Evolutionary conservation across 2,797 vertebrate genomes (phyloP).

Genomic region (Periophthalmus magnuspinnatus): DNA sequence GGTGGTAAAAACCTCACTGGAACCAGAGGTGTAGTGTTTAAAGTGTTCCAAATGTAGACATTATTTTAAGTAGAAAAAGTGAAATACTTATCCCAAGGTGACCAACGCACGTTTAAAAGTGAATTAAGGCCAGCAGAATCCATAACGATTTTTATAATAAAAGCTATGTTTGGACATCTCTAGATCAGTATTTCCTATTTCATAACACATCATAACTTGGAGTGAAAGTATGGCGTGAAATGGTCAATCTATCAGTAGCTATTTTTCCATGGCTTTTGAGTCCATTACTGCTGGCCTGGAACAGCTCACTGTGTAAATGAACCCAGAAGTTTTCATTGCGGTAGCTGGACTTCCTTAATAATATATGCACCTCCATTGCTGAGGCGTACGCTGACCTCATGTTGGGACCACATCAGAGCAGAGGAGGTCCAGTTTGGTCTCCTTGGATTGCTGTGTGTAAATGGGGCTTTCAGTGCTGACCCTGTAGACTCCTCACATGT

Average conservation of each 20-base stretch:
- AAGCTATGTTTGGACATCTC: no score
- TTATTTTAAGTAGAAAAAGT: no score
- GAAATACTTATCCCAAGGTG: no score
- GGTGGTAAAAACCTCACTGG: no score
- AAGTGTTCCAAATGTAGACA: no score
- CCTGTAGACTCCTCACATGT: slow-evolving; percentile 73
- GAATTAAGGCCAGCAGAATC: no score
- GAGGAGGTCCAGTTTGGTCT: slow-evolving; percentile 55
- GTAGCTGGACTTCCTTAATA: slow-evolving; percentile 61
- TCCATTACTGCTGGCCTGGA: neutral
- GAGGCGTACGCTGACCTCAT: slow-evolving; percentile 60
- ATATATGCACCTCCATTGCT: slow-evolving; percentile 61
- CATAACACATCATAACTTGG: no score
- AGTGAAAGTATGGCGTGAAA: no score
- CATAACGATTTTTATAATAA: no score
- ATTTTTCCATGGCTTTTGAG: neutral
- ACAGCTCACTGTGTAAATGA: neutral
- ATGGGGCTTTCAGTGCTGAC: slow-evolving; percentile 74
- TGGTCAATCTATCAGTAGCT: neutral
- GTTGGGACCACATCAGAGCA: slow-evolving; percentile 74
- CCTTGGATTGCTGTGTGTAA: slow-evolving; percentile 55
- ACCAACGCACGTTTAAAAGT: no score
- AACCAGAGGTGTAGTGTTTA: no score
- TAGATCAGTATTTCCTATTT: no score
- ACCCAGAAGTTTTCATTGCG: neutral